Conservation (phyloP, 2,888 invertebrate genomes). For the Drosophila emarginata region DNA sequence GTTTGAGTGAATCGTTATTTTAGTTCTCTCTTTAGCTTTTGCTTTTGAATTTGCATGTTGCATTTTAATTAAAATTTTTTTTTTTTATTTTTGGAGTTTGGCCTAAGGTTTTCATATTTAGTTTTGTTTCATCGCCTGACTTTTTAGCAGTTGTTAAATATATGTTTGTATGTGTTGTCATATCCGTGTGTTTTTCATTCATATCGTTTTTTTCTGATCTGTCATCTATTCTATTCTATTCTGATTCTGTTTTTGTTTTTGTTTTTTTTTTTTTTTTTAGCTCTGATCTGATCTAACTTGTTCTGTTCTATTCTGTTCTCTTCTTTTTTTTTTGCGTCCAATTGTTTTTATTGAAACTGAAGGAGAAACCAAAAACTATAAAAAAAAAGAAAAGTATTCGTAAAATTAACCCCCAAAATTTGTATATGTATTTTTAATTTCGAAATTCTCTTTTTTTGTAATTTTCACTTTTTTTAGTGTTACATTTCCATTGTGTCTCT, state of each 20-base stretch:
- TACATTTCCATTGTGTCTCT: slow-evolving; percentile 13
- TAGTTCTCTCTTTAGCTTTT: neutral
- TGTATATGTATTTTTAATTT: slow-evolving; percentile 20
- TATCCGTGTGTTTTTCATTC: slow-evolving; percentile 30
- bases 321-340: slow-evolving; percentile 57
- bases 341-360: slow-evolving; percentile 42
- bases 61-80: neutral
- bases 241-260: neutral
- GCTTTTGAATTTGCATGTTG: neutral
- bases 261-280: slow-evolving; percentile 5
- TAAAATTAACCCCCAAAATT: slow-evolving; percentile 54
- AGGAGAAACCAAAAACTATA: slow-evolving; percentile 15
- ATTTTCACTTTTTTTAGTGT: slow-evolving; percentile 7
- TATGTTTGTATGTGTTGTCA: slow-evolving; percentile 40
- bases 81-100: neutral
- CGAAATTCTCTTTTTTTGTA: slow-evolving; percentile 4
- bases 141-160: slow-evolving; percentile 17
- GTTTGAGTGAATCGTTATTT: neutral
- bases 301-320: slow-evolving; percentile 36
- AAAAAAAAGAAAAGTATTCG: slow-evolving; percentile 7
- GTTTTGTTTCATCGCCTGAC: slow-evolving; percentile 24
- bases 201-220: slow-evolving; percentile 7
- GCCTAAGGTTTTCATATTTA: slow-evolving; percentile 7
- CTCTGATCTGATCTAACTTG: slow-evolving; percentile 26
- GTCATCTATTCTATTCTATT: neutral